These are phyloP conservation scores for Hippocampus comes DNA, from an alignment of 2,113 vertebrate genomes.

Conservation along the genomic window DNA sequence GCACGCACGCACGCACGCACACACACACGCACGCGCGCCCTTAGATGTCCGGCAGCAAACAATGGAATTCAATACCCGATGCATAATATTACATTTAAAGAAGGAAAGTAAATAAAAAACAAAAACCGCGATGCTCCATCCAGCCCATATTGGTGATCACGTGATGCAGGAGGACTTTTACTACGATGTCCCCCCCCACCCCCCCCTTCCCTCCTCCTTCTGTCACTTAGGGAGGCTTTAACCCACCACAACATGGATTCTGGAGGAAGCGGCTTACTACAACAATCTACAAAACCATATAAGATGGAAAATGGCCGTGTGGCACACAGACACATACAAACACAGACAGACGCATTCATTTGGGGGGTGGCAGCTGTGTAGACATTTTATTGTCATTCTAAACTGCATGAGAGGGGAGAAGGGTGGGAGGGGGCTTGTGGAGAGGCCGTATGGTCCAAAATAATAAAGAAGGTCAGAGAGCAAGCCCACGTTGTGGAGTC, in stretches of 20 bases:
- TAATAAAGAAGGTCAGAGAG: constrained; percentile 9
- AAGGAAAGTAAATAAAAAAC: not conserved
- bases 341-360: not conserved
- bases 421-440: not conserved
- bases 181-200: constrained; percentile 57
- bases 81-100: not conserved
- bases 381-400: constrained; percentile 15
- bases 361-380: constrained; percentile 28
- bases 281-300: constrained; percentile 54
- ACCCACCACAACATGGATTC: constrained; percentile 54
- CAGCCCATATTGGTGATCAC: constrained; percentile 55
- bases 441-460: constrained; percentile 11
- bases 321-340: constrained; percentile 12
- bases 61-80: constrained; percentile 33
- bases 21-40: constrained; percentile 13
- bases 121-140: constrained; percentile 30
- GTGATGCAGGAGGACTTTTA: constrained; percentile 66
- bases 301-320: constrained; percentile 30
- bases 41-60: constrained; percentile 43
- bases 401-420: not conserved
- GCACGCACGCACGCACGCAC: constrained; percentile 12
- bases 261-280: constrained; percentile 52
- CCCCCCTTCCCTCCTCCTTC: constrained; percentile 26
- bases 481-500: constrained; percentile 4
- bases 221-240: constrained; percentile 59